Base-by-base conservation (phyloP, 2,888 invertebrate genomes). In the Drosophila infuscata region DNA sequence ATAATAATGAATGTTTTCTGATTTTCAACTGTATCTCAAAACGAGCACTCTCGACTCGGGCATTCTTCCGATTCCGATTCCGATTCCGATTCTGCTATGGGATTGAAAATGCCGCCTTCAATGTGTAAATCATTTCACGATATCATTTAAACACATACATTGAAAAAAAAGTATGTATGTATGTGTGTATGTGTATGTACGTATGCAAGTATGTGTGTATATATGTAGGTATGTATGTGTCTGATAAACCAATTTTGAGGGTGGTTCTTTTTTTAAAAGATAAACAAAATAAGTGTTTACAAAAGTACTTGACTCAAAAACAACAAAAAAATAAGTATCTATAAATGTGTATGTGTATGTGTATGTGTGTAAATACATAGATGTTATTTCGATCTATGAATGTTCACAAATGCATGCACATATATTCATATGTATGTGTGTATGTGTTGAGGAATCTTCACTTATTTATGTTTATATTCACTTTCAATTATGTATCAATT, bases 281-380 rank as follows among this genome's bases (percentile, higher is more conserved):
- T 72, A 71, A 70, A 71, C 72, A 70, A 48, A 49, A 59, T 59
- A 59, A 63, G 36, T 70, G 71, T 72, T 72, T 71, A 70, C 57
- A 32, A 53, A 62, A 71, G 58, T 17, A 71, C 71, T 71, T 70
- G 71, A 71, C 35, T 63, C 35, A 15, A 33, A 62, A 62, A 29
- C 17, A 25, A 54, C 2, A n/a, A 54, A 54, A 36, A 54, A 25
- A 38, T 17, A 17, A 46, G 12, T 15, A 20, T 30, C 1, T 36
- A 35, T 15, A 25, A 29, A 43, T 62, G 17, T 35, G 35, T 54
- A 15, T 41, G 33, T 41, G 4, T 56, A 3, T 41, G 33, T 20
- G 53, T 9, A 32, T 57, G 20, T 41, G 38, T 11, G 17, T 20
- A 61, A 15, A 25, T 62, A 52, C 4, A 54, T 41, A 6, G 5